Percentiles rank a stretch among this genome's conserved stretches.
These are phyloP conservation scores for Argopecten irradians DNA, from an alignment of 1,140 invertebrate species.

Conservation along the genomic window DNA sequence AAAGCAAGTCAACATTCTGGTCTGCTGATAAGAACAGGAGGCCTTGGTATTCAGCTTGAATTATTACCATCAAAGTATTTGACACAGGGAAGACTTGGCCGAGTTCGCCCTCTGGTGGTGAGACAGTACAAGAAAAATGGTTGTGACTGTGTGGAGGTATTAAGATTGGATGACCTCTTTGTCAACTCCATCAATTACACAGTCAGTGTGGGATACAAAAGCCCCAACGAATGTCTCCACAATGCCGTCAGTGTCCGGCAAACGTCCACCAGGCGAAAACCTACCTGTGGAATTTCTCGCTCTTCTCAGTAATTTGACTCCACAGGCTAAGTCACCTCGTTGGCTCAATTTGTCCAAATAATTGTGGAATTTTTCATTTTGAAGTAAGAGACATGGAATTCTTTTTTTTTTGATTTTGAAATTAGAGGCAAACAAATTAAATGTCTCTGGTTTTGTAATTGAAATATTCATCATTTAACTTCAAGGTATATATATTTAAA, in stretches of 20 bases:
- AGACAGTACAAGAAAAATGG: slow-evolving; percentile 17
- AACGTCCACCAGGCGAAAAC: not conserved
- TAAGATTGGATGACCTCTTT: slow-evolving; percentile 13
- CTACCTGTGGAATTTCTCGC: not conserved
- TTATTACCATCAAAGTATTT: not conserved
- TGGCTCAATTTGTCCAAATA: not conserved
- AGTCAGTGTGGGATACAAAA: not conserved
- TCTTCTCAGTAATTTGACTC: not conserved
- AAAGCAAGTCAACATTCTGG: not conserved
- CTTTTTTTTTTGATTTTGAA: not conserved
- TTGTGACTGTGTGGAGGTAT: not conserved
- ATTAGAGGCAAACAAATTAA: not conserved
- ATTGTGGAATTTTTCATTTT: not conserved
- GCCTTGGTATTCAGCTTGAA: not conserved
- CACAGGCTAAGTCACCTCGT: not conserved
- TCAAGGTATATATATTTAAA: too few relatives aligned
- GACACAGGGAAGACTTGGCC: not conserved
- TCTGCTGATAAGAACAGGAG: not conserved
- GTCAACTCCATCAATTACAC: slow-evolving; percentile 13
- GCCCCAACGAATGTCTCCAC: not conserved
- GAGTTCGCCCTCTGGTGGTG: slow-evolving; percentile 4
- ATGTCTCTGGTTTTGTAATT: not conserved
- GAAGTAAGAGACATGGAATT: not conserved
- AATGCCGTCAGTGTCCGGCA: not conserved
- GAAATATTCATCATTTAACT: too few relatives aligned